Percentiles rank a stretch among this genome's conserved stretches.
Conservation (phyloP, 2,888 invertebrate species). For the Muscina levida region DNA sequence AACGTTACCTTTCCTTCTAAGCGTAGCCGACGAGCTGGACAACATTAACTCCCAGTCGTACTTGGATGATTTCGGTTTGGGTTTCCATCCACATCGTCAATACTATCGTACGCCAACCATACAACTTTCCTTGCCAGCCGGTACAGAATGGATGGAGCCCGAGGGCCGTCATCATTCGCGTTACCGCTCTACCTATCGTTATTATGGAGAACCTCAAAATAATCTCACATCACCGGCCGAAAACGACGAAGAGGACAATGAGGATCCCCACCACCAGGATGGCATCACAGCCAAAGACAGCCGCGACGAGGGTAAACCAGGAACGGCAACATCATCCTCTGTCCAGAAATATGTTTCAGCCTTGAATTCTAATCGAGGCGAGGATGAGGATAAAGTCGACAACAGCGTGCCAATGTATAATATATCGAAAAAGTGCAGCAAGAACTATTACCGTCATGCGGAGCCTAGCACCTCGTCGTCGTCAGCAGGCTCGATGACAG, state of each 20-base stretch:
- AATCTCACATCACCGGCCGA: constrained; percentile 71
- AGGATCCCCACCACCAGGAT: constrained; percentile 46
- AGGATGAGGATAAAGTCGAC: constrained; percentile 76
- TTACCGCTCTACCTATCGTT: constrained; percentile 70
- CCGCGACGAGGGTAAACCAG: constrained; percentile 42
- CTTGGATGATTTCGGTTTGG: constrained; percentile 79
- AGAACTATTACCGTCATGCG: constrained; percentile 75
- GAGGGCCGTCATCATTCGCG: constrained; percentile 73
- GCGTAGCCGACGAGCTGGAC: constrained; percentile 79
- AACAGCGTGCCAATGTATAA: constrained; percentile 78
- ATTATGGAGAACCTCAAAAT: constrained; percentile 75
- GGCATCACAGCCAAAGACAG: constrained; percentile 18
- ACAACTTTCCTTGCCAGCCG: constrained; percentile 77
- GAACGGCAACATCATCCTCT: constrained; percentile 39
- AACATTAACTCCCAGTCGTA: constrained; percentile 78
- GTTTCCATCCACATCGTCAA: constrained; percentile 79
- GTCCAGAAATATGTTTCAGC: constrained; percentile 65
- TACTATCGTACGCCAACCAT: constrained; percentile 78
- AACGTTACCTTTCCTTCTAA: constrained; percentile 78
- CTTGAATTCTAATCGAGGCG: constrained; percentile 69
- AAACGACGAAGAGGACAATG: constrained; percentile 68
- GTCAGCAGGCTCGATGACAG: constrained; percentile 66
- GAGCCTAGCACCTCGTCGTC: constrained; percentile 54
- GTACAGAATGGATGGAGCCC: constrained; percentile 78
- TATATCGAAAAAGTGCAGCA: constrained; percentile 77